Percentiles rank a stretch among this genome's conserved stretches.
phyloP scores from a whole-genome alignment of 2,113 vertebrate genomes.

The Rhadina sibilatrix region DNA sequence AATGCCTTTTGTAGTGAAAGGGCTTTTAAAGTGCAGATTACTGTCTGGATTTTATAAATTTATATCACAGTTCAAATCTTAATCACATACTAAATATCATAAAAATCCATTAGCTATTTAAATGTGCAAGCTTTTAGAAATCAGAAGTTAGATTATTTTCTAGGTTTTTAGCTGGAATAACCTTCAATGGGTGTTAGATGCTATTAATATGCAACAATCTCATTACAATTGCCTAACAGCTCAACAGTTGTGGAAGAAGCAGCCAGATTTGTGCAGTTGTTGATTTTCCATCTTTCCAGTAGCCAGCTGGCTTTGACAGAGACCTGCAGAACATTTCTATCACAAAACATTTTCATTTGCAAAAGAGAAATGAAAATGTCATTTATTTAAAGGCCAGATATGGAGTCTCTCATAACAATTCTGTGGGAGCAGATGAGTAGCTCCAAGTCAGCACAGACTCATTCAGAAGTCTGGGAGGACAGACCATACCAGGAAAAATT shows the following conservation, averaged over 20 bases:
- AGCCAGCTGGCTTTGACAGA: constrained; percentile 16
- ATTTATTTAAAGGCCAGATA: background rate
- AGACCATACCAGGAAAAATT: background rate
- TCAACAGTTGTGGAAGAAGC: background rate
- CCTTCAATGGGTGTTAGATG: constrained; percentile 1
- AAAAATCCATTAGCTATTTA: background rate
- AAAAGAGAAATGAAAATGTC: background rate
- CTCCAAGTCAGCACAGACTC: background rate
- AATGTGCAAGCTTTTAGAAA: constrained; percentile 1
- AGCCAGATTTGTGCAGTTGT: background rate
- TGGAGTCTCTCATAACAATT: accelerated
- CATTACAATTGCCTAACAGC: background rate
- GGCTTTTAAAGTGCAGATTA: background rate
- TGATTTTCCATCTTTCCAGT: background rate
- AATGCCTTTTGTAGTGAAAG: background rate
- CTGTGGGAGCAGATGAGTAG: background rate
- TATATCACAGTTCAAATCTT: background rate
- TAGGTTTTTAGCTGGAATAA: background rate
- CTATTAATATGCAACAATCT: background rate
- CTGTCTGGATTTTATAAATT: background rate
- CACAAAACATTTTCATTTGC: background rate
- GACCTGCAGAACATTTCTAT: background rate
- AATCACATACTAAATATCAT: background rate
- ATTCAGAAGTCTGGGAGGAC: background rate
- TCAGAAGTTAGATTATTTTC: background rate